Percentiles rank a stretch among this genome's conserved stretches.
phyloP scores from a whole-genome alignment of 2,888 invertebrate species.

The Buathra laborator region DNA sequence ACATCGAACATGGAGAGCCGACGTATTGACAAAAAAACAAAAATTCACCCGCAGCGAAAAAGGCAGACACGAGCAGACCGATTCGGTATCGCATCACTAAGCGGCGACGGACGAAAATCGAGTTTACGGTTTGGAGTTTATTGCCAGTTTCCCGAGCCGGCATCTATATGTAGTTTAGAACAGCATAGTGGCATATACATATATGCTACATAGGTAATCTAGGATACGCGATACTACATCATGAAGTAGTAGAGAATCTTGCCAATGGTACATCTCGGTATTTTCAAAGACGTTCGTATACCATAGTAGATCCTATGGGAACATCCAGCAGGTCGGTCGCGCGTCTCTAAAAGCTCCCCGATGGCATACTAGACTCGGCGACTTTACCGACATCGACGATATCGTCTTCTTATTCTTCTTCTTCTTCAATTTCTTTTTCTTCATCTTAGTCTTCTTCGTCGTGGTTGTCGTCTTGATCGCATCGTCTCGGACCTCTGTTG shows the following conservation, averaged over 20 bases:
- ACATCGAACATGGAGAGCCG: too few relatives aligned
- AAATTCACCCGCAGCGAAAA: too few relatives aligned
- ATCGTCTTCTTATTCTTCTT: slow-evolving; percentile 4
- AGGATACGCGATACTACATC: background rate
- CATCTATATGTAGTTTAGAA: slow-evolving; percentile 26
- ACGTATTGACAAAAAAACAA: too few relatives aligned
- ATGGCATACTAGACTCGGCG: slow-evolving; percentile 35
- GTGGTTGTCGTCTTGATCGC: slow-evolving; percentile 21
- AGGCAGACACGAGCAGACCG: too few relatives aligned
- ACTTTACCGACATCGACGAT: slow-evolving; percentile 38
- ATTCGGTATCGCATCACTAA: too few relatives aligned
- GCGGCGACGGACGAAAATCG: slow-evolving; percentile 34
- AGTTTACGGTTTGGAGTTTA: slow-evolving; percentile 51
- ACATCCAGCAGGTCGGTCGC: slow-evolving; percentile 40
- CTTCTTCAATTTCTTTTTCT: slow-evolving; percentile 27
- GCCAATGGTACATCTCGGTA: slow-evolving; percentile 49
- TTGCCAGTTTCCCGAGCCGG: slow-evolving; percentile 16
- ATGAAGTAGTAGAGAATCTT: slow-evolving; percentile 10
- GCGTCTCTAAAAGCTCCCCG: slow-evolving; percentile 61
- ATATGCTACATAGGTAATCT: background rate
- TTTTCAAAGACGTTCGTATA: slow-evolving; percentile 59
- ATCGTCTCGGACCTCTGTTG: slow-evolving; percentile 47
- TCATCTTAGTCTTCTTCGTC: slow-evolving; percentile 23
- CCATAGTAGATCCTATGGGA: slow-evolving; percentile 61
- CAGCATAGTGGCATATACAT: background rate